A percentile compares a stretch with the other conserved stretches of the same genome.
phyloP scores from a whole-genome alignment of 1,140 invertebrate genomes.

The Eulimnadia texana region DNA sequence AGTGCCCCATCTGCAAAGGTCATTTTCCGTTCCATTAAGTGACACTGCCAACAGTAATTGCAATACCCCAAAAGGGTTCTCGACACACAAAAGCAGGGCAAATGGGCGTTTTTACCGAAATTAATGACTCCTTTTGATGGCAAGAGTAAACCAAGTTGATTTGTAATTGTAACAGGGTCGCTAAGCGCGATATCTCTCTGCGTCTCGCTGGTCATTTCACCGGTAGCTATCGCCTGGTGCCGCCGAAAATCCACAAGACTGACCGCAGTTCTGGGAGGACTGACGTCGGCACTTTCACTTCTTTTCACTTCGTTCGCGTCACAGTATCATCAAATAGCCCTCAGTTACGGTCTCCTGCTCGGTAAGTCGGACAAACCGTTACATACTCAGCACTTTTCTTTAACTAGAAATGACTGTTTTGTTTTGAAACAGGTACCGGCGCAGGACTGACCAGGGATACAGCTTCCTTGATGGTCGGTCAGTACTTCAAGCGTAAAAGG shows the following conservation, averaged over 20 bases:
- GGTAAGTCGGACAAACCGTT: constrained; percentile 31
- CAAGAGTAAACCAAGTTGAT: too few relatives aligned
- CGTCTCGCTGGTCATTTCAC: constrained; percentile 61
- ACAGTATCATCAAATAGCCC: constrained; percentile 76
- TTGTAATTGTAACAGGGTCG: constrained; percentile 45
- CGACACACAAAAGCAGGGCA: too few relatives aligned
- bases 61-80: too few relatives aligned
- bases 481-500: constrained; percentile 70
- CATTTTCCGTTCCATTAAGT: not conserved
- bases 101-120: too few relatives aligned
- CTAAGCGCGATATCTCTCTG: constrained; percentile 70
- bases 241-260: constrained; percentile 68
- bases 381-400: too few relatives aligned
- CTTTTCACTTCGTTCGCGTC: constrained; percentile 72
- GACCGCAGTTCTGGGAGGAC: constrained; percentile 69
- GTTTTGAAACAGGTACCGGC: constrained; percentile 60
- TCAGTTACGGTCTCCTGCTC: constrained; percentile 56
- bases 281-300: constrained; percentile 66
- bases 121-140: not conserved
- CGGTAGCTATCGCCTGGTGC: constrained; percentile 69
- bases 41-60: not conserved
- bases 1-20: not conserved
- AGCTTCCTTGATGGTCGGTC: constrained; percentile 75
- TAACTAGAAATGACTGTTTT: too few relatives aligned
- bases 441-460: constrained; percentile 68